Conservation (phyloP, 2,113 vertebrate species). For the Elephantulus edwardii region DNA sequence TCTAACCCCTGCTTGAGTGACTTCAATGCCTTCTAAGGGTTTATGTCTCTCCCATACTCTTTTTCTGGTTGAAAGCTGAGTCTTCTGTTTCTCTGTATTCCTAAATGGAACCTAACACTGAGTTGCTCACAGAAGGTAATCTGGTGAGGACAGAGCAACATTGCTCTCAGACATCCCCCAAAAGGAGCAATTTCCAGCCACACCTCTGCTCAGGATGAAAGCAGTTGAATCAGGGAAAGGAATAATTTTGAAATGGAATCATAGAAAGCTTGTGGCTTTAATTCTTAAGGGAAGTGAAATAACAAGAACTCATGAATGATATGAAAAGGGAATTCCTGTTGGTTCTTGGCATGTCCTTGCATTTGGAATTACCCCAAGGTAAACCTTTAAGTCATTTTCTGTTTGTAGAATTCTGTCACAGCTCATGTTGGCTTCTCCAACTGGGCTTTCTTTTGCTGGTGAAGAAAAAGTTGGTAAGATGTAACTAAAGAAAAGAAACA, state of each 20-base stretch:
- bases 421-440: conserved; percentile 48
- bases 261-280: conserved; percentile 9
- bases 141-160: not conserved
- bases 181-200: not conserved
- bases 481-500: conserved; percentile 72
- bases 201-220: not conserved
- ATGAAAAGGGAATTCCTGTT: conserved; percentile 37
- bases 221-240: not conserved
- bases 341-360: conserved; percentile 33
- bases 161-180: not conserved
- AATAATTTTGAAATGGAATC: not conserved
- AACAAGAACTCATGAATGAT: conserved; percentile 22
- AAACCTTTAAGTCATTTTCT: conserved; percentile 64
- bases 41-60: not conserved
- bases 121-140: not conserved
- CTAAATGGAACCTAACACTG: not conserved
- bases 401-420: conserved; percentile 59
- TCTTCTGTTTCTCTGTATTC: not conserved
- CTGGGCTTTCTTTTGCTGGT: conserved; percentile 59
- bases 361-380: conserved; percentile 60
- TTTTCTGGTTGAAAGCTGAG: not conserved
- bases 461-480: conserved; percentile 35
- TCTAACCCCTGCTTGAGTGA: not conserved
- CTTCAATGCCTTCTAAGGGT: not conserved
- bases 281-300: conserved; percentile 33